These are phyloP conservation scores for Acrobasis suavella DNA, from an alignment of 2,888 invertebrate genomes.

Conservation along the genomic window DNA sequence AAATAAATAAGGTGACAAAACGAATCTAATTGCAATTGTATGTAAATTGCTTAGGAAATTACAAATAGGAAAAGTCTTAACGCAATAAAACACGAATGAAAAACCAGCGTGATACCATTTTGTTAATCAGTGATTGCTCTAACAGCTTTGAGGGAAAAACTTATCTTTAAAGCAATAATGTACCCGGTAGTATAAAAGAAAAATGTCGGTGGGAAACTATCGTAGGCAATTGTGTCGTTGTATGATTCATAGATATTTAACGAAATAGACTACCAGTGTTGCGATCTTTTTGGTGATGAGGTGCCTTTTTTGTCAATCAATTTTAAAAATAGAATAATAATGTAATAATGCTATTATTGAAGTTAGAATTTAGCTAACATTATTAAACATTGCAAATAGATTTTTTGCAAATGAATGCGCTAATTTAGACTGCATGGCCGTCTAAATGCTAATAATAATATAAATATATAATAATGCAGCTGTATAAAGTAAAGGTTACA, in stretches of 20 bases:
- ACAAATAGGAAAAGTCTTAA: neutral
- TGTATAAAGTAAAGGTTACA: too few species aligned
- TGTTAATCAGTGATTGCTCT: neutral
- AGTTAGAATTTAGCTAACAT: too few species aligned
- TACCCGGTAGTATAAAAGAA: slow-evolving; percentile 6
- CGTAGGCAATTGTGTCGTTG: slow-evolving; percentile 1
- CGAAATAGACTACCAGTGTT: neutral
- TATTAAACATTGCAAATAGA: too few species aligned
- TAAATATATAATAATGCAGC: too few species aligned
- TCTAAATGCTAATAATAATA: too few species aligned
- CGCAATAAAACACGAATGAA: neutral
- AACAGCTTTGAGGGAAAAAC: neutral
- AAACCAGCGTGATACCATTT: slow-evolving; percentile 11
- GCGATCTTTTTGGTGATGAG: neutral
- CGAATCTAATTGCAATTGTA: neutral
- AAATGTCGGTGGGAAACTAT: slow-evolving; percentile 27
- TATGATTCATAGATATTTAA: slow-evolving; percentile 33
- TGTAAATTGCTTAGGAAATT: neutral
- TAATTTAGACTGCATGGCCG: too few species aligned
- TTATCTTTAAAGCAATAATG: neutral
- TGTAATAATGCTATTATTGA: too few species aligned
- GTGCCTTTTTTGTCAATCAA: too few species aligned
- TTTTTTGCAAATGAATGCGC: too few species aligned
- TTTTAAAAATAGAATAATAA: too few species aligned
- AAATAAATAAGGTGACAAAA: too few species aligned